phyloP scores from a whole-genome alignment of 2,888 invertebrate genomes.

The Tenthredo distinguenda region DNA sequence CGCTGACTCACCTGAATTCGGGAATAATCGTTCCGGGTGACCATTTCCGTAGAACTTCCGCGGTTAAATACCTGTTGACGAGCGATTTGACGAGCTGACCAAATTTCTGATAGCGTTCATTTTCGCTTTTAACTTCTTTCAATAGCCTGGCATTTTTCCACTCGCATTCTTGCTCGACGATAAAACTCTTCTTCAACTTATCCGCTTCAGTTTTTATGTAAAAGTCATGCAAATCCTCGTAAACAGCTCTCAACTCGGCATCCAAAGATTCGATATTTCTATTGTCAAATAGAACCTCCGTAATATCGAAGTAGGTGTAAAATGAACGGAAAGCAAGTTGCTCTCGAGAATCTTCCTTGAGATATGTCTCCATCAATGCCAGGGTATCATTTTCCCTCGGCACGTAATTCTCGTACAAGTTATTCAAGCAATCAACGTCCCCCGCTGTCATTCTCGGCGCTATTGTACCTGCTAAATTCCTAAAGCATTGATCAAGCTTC shows the following conservation, averaged over 20 bases:
- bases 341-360: not conserved
- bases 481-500: constrained; percentile 40
- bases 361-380: not conserved
- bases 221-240: constrained; percentile 32
- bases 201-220: constrained; percentile 40
- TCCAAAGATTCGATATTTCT: constrained; percentile 42
- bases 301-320: constrained; percentile 18
- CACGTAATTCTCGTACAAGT: constrained; percentile 12
- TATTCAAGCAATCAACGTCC: constrained; percentile 15
- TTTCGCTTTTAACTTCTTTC: constrained; percentile 17
- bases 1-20: not conserved
- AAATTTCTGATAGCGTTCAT: constrained; percentile 29
- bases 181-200: constrained; percentile 21
- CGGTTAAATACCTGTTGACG: constrained; percentile 23
- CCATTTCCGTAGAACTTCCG: constrained; percentile 29
- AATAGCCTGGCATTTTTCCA: constrained; percentile 31
- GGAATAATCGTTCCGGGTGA: constrained; percentile 24
- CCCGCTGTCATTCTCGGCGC: constrained; percentile 1
- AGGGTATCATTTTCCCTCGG: not conserved
- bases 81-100: constrained; percentile 22
- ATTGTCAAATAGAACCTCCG: constrained; percentile 14
- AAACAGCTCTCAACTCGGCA: constrained; percentile 27
- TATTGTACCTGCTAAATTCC: constrained; percentile 28
- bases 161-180: constrained; percentile 42
- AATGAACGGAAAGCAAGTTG: constrained; percentile 42